Conservation (phyloP, 2,888 invertebrate genomes). For the Perizoma flavofasciatum region DNA sequence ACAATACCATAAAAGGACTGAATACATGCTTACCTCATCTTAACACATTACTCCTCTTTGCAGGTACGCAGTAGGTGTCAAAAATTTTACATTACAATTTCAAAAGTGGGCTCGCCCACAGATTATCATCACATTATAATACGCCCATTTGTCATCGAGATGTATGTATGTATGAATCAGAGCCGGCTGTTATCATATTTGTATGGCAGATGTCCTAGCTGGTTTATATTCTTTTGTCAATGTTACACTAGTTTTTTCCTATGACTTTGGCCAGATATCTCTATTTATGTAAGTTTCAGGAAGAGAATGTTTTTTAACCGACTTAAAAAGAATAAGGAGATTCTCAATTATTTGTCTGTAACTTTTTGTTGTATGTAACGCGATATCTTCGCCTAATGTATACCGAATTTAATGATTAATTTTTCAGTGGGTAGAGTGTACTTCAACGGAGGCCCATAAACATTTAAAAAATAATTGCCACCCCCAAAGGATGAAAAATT, state of each 20-base stretch:
- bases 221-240: neutral
- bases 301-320: no score
- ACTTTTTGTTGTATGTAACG: no score
- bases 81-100: slow-evolving; percentile 22
- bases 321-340: no score
- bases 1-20: neutral
- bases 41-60: neutral
- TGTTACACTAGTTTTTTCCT: neutral
- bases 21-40: neutral
- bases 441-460: no score
- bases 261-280: neutral
- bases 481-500: no score
- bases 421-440: no score
- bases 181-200: neutral
- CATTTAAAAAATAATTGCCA: no score
- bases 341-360: no score
- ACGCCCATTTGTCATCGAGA: slow-evolving; percentile 23
- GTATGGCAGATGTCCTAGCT: slow-evolving; percentile 17
- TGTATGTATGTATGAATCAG: slow-evolving; percentile 13
- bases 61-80: slow-evolving; percentile 9
- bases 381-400: no score
- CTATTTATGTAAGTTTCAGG: no score
- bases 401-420: no score
- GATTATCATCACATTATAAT: slow-evolving; percentile 1
- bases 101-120: slow-evolving; percentile 30